Evolutionary conservation across 2,797 vertebrate species (phyloP).

Genomic region (Crypturellus tataupa): DNA sequence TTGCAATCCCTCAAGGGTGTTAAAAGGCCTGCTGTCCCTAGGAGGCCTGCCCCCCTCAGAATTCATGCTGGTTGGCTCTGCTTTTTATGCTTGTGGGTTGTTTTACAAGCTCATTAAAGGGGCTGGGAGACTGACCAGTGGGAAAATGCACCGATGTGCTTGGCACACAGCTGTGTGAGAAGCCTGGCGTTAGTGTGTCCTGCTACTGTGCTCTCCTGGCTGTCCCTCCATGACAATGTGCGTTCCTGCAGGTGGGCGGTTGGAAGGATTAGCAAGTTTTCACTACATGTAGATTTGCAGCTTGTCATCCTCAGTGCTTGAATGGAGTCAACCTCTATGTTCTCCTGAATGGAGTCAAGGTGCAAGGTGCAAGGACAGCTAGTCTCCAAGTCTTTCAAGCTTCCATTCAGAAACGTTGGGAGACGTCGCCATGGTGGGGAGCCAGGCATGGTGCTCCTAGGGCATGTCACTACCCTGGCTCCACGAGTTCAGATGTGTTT

Average conservation of each 20-base stretch:
- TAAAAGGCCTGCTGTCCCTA: background rate
- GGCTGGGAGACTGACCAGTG: background rate
- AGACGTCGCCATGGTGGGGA: background rate
- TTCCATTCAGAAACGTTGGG: fast-evolving
- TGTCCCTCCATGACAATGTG: background rate
- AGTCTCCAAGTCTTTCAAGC: background rate
- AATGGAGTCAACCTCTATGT: background rate
- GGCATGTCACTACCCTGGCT: background rate
- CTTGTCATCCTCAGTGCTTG: background rate
- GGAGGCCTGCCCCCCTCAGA: background rate
- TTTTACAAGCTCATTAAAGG: background rate
- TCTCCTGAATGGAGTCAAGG: no score
- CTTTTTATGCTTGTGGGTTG: background rate
- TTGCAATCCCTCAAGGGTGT: background rate
- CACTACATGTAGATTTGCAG: background rate
- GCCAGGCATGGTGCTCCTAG: background rate
- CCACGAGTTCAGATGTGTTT: background rate
- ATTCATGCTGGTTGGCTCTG: background rate
- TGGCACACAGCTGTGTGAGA: background rate
- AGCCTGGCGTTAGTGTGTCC: background rate
- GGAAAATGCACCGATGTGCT: background rate
- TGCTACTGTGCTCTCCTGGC: background rate
- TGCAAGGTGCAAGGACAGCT: background rate
- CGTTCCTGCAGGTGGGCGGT: fast-evolving
- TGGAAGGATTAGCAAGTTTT: background rate